These are phyloP conservation scores for Anniella stebbinsi DNA, from an alignment of 2,797 vertebrate species.

Conservation along the genomic window DNA sequence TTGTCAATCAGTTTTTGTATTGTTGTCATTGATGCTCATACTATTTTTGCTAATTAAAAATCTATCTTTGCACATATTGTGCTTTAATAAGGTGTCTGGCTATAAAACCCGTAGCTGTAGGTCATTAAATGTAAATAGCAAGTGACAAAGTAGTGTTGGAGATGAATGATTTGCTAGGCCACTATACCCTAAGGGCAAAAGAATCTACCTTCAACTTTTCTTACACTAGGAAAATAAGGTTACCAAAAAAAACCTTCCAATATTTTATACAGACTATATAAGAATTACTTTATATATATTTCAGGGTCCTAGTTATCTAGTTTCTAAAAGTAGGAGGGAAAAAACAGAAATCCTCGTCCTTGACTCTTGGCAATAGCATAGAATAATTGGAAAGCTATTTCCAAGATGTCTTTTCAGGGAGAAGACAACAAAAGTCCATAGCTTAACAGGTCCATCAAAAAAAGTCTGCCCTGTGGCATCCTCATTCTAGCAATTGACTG, in stretches of 20 bases:
- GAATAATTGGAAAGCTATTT: slow-evolving; percentile 22
- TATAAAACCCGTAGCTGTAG: slow-evolving; percentile 32
- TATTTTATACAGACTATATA: neutral
- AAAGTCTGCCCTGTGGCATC: neutral
- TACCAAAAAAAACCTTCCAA: neutral
- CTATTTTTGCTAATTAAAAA: slow-evolving; percentile 50
- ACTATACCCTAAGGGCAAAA: slow-evolving; percentile 11
- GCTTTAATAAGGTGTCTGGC: slow-evolving; percentile 35
- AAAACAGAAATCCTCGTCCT: neutral
- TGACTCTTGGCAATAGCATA: neutral
- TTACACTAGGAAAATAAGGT: neutral
- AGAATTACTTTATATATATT: neutral
- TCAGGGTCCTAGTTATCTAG: neutral
- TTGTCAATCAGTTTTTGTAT: slow-evolving; percentile 42
- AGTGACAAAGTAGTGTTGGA: slow-evolving; percentile 36
- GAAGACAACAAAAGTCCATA: slow-evolving; percentile 1
- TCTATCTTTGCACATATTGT: slow-evolving; percentile 39
- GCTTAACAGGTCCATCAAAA: neutral
- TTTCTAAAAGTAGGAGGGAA: neutral
- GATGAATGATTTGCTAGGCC: slow-evolving; percentile 32
- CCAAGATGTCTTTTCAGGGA: neutral
- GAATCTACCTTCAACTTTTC: slow-evolving; percentile 22
- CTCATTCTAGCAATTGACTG: slow-evolving; percentile 3
- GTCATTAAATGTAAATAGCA: slow-evolving; percentile 41
- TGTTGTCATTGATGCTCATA: slow-evolving; percentile 45